A percentile compares a stretch with the other conserved stretches of the same genome.
Evolutionary conservation across 2,888 invertebrate genomes (phyloP).

Genomic region (Zhuqinia jingwanae): DNA sequence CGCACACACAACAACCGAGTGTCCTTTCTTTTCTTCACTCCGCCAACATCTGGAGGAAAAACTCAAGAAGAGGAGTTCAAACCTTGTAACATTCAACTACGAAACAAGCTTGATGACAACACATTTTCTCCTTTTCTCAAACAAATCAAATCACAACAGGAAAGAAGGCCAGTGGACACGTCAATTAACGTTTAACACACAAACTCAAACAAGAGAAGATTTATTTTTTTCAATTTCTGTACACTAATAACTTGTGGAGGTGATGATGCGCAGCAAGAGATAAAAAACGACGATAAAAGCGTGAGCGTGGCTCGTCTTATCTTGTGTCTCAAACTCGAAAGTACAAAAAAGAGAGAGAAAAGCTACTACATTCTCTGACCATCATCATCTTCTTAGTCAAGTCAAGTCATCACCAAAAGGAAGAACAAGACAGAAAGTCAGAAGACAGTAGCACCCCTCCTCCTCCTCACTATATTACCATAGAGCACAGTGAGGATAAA

Average conservation of each 20-base stretch:
- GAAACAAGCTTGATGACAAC: constrained; percentile 30
- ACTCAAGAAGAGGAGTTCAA: background rate
- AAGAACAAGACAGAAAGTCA: background rate
- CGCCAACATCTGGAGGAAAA: constrained; percentile 16
- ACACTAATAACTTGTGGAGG: background rate
- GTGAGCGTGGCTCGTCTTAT: constrained; percentile 20
- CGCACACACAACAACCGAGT: constrained; percentile 2
- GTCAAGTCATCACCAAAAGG: background rate
- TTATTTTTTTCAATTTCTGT: background rate
- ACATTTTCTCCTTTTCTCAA: background rate
- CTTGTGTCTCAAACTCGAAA: background rate
- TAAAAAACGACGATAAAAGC: too few species aligned
- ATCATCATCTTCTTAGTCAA: background rate
- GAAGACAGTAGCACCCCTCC: too few species aligned
- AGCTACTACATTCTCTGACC: constrained; percentile 37
- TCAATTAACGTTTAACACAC: too few species aligned
- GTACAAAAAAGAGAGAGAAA: background rate
- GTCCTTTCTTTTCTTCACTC: constrained; percentile 13
- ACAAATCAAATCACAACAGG: too few species aligned
- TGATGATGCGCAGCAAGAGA: constrained; percentile 44
- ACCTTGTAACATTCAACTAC: too few species aligned
- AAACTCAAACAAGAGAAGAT: background rate
- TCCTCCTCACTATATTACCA: too few species aligned
- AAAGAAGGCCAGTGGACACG: background rate
- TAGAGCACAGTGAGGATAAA: background rate